Conservation (phyloP, 2,888 invertebrate species). For the Pammene fasciana region DNA sequence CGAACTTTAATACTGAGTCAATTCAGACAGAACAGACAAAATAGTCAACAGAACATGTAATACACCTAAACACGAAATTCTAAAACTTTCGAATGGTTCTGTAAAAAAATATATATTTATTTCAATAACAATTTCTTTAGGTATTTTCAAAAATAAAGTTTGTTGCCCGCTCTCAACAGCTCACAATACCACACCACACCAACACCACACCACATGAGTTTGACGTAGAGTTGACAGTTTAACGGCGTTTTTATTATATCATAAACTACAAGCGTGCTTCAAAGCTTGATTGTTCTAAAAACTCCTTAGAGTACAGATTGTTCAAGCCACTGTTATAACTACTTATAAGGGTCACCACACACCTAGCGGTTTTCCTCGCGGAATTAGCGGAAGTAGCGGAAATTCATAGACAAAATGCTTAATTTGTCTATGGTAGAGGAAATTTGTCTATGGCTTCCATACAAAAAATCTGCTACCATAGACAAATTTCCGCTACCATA, state of each 20-base stretch:
- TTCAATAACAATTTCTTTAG: neutral
- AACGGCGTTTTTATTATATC: neutral
- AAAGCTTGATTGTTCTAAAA: neutral
- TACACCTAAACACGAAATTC: neutral
- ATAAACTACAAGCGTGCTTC: neutral
- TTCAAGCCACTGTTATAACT: conserved; percentile 24
- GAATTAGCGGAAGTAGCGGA: no score
- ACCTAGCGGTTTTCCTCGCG: no score
- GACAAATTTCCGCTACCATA: no score
- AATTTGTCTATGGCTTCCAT: no score
- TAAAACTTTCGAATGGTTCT: neutral
- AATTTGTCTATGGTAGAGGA: no score
- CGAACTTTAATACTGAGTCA: neutral
- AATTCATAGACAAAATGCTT: no score
- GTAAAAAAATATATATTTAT: neutral
- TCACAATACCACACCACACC: no score
- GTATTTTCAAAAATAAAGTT: neutral
- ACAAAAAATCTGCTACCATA: no score
- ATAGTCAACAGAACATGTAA: neutral
- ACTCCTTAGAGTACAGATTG: conserved; percentile 5
- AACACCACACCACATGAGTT: neutral
- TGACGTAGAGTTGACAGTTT: conserved; percentile 9
- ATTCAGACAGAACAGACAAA: neutral
- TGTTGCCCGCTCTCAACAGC: no score
- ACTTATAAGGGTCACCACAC: no score